Percentiles rank a stretch among this genome's conserved stretches.
Conservation (phyloP, 2,888 invertebrate genomes). For the Metopia argyrocephala region DNA sequence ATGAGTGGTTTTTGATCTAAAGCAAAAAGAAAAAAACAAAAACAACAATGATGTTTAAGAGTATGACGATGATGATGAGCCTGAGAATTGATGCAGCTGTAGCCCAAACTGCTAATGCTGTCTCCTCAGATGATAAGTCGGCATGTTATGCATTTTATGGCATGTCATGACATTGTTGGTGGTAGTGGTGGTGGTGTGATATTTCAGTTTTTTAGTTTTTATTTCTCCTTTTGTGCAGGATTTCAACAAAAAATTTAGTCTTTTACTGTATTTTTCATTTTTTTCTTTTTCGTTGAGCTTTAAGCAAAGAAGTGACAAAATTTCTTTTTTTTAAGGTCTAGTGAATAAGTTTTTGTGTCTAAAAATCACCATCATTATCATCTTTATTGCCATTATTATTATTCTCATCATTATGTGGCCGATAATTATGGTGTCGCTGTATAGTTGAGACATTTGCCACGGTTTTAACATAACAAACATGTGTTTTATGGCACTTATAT, state of each 20-base stretch:
- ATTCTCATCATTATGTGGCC: slow-evolving; percentile 17
- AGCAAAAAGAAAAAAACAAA: slow-evolving; percentile 28
- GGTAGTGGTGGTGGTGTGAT: neutral
- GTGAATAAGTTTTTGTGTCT: neutral
- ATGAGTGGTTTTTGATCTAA: slow-evolving; percentile 73
- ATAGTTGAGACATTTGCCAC: slow-evolving; percentile 63
- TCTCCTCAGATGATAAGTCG: neutral
- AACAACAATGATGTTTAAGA: neutral
- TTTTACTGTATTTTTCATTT: slow-evolving; percentile 21
- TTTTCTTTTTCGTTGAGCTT: slow-evolving; percentile 29
- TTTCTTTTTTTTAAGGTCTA: slow-evolving; percentile 12
- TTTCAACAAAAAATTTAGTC: slow-evolving; percentile 10
- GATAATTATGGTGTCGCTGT: slow-evolving; percentile 38
- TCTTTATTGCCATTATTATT: slow-evolving; percentile 42
- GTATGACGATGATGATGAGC: neutral
- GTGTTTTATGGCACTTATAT: slow-evolving; percentile 40
- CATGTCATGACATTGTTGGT: slow-evolving; percentile 1
- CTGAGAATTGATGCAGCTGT: no score
- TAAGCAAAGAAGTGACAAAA: slow-evolving; percentile 60
- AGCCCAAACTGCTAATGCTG: no score
- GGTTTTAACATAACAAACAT: slow-evolving; percentile 56
- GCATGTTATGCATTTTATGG: neutral
- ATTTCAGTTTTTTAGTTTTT: neutral
- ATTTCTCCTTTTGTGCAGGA: slow-evolving; percentile 23
- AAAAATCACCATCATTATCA: slow-evolving; percentile 14